These are phyloP conservation scores for Lepidotrigona ventralis DNA, from an alignment of 1,140 invertebrate species.

Conservation along the genomic window DNA sequence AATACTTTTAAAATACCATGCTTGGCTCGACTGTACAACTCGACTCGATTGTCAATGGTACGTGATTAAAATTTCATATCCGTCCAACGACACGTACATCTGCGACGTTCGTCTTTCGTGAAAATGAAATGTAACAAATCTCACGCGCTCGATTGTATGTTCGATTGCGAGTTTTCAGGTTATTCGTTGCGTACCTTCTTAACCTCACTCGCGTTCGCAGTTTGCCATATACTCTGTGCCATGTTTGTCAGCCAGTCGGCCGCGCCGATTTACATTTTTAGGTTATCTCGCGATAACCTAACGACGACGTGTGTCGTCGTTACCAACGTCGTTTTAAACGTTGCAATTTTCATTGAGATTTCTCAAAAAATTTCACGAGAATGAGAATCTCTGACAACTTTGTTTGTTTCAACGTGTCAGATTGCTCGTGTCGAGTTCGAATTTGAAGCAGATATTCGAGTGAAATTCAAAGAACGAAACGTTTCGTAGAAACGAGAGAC, in stretches of 20 bases:
- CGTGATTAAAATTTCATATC: not conserved
- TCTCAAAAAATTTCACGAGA: not conserved
- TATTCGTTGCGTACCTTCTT: too few relatives aligned
- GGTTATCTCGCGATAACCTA: too few relatives aligned
- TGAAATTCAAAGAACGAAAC: not conserved
- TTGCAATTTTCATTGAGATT: not conserved
- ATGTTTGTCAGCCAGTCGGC: not conserved
- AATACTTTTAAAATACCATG: too few relatives aligned
- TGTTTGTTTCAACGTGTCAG: not conserved
- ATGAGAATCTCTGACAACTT: not conserved
- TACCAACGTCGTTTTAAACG: not conserved
- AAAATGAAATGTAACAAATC: too few relatives aligned
- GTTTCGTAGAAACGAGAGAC: not conserved
- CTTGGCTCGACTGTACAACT: not conserved
- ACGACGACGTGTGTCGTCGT: too few relatives aligned
- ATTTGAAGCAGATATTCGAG: not conserved
- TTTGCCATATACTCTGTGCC: too few relatives aligned
- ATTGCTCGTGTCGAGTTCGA: not conserved
- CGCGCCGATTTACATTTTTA: too few relatives aligned
- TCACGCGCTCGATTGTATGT: too few relatives aligned
- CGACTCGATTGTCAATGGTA: too few relatives aligned
- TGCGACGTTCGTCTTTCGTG: not conserved
- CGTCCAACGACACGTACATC: not conserved
- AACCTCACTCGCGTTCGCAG: too few relatives aligned
- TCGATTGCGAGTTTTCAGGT: too few relatives aligned